Evolutionary conservation across 1,140 invertebrate species (phyloP), one percentile per base, ranked within the genome.

Genomic region (Drosophila pruinosa): DNA sequence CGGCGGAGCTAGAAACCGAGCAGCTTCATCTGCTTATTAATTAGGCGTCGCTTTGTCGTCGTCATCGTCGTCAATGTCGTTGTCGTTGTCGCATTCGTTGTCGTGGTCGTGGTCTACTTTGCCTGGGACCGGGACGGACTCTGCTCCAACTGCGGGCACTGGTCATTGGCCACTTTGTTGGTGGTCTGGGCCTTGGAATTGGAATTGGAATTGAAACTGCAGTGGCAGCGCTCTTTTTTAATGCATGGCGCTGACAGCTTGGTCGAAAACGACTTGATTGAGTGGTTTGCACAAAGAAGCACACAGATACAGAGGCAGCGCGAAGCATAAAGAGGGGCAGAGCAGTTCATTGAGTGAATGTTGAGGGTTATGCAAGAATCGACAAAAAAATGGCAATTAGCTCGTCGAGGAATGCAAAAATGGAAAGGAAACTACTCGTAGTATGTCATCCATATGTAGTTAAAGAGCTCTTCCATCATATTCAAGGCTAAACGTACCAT

Each of bases 11-110:
- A 62, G 74, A 73, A 62, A 50, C 75, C 52, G 70, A 86, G 69
- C 70, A 75, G 73, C 78, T 88, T 81, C 81, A 88, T 86, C 82
- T 78, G 81, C 73, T 86, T 81, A 86, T 86, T 88, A 86, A 86
- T 86, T 81, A 88, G 77, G 72, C 75, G 72, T 65, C 71, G 56
- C 65, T 45, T 62, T 48, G 64, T 52, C 63, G 54, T 48, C 28
- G 61, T 57, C 57, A 41, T 48, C 50, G 43, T 43, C 17, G 76
- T 34, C 47, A 34, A 47, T 12, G 34, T 43, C 39, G 36, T 79
- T 57, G 62, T 69, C 72, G 72, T 26, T 47, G 34, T 41, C 7
- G 72, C 22, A 47, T 17, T 19, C 17, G 34, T 31, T 43, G 77
- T 43, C 48, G 47, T 58, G 5, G 41, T 56, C 45, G 36, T 77